Percentiles rank a stretch among this genome's conserved stretches.
These are phyloP conservation scores for Eupeodes latifasciatus DNA, from an alignment of 2,888 invertebrate species.

Conservation along the genomic window DNA sequence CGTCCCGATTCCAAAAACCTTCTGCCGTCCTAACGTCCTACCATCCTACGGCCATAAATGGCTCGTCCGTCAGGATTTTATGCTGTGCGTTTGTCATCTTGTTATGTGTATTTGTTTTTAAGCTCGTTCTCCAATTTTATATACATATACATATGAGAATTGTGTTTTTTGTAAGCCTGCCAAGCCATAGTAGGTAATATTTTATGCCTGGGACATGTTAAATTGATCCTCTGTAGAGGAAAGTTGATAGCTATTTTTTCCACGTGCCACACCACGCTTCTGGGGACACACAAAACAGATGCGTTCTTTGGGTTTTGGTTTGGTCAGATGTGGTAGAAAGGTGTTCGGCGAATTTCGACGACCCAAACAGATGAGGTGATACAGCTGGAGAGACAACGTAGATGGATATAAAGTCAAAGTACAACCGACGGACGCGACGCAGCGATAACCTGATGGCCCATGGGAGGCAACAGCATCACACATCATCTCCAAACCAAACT, in stretches of 20 bases:
- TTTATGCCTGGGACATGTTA: slow-evolving; percentile 44
- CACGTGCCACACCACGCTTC: slow-evolving; percentile 60
- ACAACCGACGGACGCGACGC: slow-evolving; percentile 18
- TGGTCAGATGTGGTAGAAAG: slow-evolving; percentile 29
- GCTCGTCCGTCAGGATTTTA: no score
- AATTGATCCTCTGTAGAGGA: slow-evolving; percentile 44
- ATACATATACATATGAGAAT: slow-evolving; percentile 7
- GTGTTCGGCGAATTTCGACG: slow-evolving; percentile 30
- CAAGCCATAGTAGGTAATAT: slow-evolving; percentile 9
- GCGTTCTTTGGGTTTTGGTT: background rate
- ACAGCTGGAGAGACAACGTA: slow-evolving; percentile 27
- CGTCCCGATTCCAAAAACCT: no score
- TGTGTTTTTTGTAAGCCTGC: slow-evolving; percentile 32
- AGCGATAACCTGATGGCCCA: background rate
- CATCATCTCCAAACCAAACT: slow-evolving; percentile 40
- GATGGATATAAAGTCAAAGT: slow-evolving; percentile 32
- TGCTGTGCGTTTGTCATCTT: background rate
- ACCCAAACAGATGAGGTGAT: slow-evolving; percentile 34
- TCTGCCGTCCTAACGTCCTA: no score
- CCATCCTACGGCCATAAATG: no score
- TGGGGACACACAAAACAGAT: slow-evolving; percentile 16
- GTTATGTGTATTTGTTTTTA: background rate
- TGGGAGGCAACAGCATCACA: slow-evolving; percentile 54
- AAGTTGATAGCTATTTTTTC: slow-evolving; percentile 47
- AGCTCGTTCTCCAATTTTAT: background rate